Percentiles rank a stretch among this genome's conserved stretches.
These are phyloP conservation scores for Porites australiensis DNA, from an alignment of 64 coral and sea anemone species.

Conservation along the genomic window DNA sequence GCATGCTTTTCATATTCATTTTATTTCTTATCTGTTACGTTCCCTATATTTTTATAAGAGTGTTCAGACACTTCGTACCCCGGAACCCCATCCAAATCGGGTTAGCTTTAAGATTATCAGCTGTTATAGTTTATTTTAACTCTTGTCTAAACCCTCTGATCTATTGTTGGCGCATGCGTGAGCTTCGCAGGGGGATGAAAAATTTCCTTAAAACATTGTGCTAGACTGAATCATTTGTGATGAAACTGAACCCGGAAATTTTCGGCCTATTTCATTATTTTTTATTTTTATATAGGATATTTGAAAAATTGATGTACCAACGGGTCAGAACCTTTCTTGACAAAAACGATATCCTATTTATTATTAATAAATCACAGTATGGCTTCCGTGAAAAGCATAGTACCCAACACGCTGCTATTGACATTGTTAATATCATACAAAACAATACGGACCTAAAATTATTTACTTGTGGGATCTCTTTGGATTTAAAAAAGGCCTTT, in stretches of 20 bases:
- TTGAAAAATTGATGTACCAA: too few relatives aligned
- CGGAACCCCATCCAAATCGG: background rate
- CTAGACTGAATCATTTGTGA: background rate
- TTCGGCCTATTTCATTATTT: too few relatives aligned
- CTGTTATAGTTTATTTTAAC: background rate
- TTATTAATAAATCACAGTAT: too few relatives aligned
- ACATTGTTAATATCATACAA: too few relatives aligned
- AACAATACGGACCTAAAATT: too few relatives aligned
- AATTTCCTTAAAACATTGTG: background rate
- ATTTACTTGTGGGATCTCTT: too few relatives aligned
- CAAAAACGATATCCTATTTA: too few relatives aligned
- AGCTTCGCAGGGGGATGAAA: background rate
- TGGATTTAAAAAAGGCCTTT: too few relatives aligned
- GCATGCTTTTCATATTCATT: background rate
- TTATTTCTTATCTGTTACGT: background rate
- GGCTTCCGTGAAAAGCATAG: too few relatives aligned
- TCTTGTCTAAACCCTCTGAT: constrained; percentile 8
- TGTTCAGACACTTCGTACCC: background rate
- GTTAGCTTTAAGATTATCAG: background rate
- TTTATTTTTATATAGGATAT: too few relatives aligned
- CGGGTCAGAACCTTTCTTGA: too few relatives aligned
- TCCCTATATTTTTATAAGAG: background rate
- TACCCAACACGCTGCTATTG: too few relatives aligned
- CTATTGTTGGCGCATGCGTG: constrained; percentile 43
- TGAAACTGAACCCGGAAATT: background rate